Evolutionary conservation across 2,888 invertebrate species (phyloP).

Genomic region (Diachrysia chrysitis): DNA sequence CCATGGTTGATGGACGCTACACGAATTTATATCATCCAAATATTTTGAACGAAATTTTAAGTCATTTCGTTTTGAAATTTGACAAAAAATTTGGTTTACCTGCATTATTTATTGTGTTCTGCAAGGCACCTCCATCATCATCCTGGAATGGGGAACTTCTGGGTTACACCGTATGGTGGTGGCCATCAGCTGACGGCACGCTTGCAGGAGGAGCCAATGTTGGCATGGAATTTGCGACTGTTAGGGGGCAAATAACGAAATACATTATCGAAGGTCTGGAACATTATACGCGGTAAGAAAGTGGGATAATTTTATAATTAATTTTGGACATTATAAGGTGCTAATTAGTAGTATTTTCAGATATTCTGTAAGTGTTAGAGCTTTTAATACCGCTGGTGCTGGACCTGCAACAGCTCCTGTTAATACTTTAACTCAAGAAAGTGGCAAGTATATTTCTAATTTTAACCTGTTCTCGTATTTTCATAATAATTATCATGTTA

Average conservation of each 20-base stretch:
- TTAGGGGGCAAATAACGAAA: conserved; percentile 92
- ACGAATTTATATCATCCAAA: no score
- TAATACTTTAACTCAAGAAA: conserved; percentile 95
- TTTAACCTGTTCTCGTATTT: no score
- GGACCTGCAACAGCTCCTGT: conserved; percentile 94
- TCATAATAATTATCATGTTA: no score
- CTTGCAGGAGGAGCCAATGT: conserved; percentile 78
- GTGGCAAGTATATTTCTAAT: conserved; percentile 86
- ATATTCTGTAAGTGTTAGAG: conserved; percentile 95
- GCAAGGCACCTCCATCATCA: conserved; percentile 91
- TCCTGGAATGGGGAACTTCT: conserved; percentile 93
- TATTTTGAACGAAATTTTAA: no score
- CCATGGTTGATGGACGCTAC: not conserved
- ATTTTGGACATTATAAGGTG: not conserved
- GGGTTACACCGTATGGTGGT: conserved; percentile 94
- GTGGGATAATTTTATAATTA: not conserved
- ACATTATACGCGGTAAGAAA: conserved; percentile 92
- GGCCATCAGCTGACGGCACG: conserved; percentile 83
- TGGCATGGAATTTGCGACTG: conserved; percentile 90
- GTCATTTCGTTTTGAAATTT: no score
- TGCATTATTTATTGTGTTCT: not conserved
- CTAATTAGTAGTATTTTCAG: conserved; percentile 60
- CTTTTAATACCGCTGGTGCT: conserved; percentile 95
- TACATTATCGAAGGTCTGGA: conserved; percentile 92
- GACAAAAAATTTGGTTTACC: no score